Base-by-base conservation (phyloP, 2,888 invertebrate species). In the Morpho helenor region DNA sequence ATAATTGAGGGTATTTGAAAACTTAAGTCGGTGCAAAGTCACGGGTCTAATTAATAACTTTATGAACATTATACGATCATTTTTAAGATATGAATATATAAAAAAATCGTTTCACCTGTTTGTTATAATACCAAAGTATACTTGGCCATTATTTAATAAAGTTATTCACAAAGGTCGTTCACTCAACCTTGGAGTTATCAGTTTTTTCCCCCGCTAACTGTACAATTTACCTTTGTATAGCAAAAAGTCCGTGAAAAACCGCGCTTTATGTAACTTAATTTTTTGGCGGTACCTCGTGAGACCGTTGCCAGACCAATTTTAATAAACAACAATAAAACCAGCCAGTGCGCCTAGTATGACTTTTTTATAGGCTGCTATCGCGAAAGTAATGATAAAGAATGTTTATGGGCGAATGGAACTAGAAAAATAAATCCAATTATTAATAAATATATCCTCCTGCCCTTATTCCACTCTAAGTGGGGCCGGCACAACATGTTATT, bases 141-240 rank as follows among this genome's bases (percentile, higher is more conserved):
- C 16, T 49, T 46, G 47, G 45, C 31, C 45, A 51, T 57, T 47
- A 57, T 41, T 52, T 51, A 57, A 47, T 57, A 42, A 52, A 57
- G 52, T 31, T 31, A 31, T 31, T 31, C 47, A 39, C 57, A 31
- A 51, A 63, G 67, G 64, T 67, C 64, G 48, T 67, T 66, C 59
- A 62, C 66, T 52, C 60, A 63, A 61, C 66, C 62, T 63, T 62
- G 67, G 47, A 31, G 62, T 62, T 67, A 67, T 66, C 66, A 64
- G 45, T 51, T 57, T 55, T 31, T 63, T 59, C 56, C 40, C 16
- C 7, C 22, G 42, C 7, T 53, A 58, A 46, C 53, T 50, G 53
- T 49, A 58, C 40, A 48, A 16, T 50, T 42, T 50, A 50, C 54
- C 45, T 53, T 23, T 47, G 50, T 52, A 42, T 16, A 42, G 42